Evolutionary conservation across 2,888 invertebrate species (phyloP).

Genomic region (Choristoneura rosaceana): DNA sequence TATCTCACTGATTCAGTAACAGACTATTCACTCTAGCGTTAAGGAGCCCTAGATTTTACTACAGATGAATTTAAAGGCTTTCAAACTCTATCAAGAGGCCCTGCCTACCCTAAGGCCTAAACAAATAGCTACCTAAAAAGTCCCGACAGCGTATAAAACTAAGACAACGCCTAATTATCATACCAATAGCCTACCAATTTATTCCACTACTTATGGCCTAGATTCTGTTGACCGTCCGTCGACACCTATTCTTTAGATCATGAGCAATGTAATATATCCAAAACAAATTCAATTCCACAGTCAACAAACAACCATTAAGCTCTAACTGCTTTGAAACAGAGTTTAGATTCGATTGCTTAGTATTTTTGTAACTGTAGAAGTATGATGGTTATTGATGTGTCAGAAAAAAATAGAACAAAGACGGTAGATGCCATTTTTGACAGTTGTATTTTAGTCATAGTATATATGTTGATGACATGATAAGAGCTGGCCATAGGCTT

Average conservation of each 20-base stretch:
- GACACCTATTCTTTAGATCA: conserved; percentile 50
- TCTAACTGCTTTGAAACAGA: neutral
- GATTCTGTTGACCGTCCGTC: conserved; percentile 50
- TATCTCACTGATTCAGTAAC: no score
- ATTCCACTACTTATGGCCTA: conserved; percentile 51
- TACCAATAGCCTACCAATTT: conserved; percentile 47
- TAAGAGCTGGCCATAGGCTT: conserved; percentile 50
- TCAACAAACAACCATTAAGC: neutral
- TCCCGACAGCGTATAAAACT: conserved; percentile 20
- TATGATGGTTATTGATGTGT: conserved; percentile 19
- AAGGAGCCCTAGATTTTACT: no score
- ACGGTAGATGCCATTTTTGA: conserved; percentile 50
- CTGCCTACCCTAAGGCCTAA: neutral
- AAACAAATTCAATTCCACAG: conserved; percentile 15
- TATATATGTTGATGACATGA: conserved; percentile 50
- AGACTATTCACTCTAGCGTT: no score
- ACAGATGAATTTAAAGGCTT: no score
- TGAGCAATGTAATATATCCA: conserved; percentile 32
- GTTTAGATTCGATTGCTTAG: neutral
- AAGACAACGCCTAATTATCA: conserved; percentile 29
- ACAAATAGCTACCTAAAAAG: conserved; percentile 14
- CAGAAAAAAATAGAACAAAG: conserved; percentile 51
- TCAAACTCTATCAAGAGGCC: neutral
- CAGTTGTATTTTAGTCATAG: conserved; percentile 44
- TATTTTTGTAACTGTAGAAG: conserved; percentile 2